Evolutionary conservation across 2,113 vertebrate genomes (phyloP), one percentile per base, ranked within the genome.

Genomic region (Leuciscus idus): DNA sequence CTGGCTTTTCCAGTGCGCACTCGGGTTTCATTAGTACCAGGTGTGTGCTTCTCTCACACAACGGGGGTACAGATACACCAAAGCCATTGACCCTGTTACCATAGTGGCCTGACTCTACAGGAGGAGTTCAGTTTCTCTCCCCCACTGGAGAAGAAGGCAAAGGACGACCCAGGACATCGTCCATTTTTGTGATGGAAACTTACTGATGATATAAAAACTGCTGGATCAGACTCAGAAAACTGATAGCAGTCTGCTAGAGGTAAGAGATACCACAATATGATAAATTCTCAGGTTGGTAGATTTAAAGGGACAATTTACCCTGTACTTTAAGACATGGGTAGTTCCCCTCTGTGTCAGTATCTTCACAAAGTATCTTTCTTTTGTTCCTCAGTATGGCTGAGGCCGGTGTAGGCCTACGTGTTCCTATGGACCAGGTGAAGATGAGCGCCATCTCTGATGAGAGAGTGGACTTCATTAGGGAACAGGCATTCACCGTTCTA

Each of bases 401-500:
- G 33, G 82, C 82, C 8, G 73, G 86, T 10, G 83, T 90, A 4
- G 33, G 33, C 33, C 33, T 33, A 23, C 89, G 87, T 2, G 82
- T 87, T 11, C 84, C 84, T 6, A 52, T 84, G 10, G 92, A 90
- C 9, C 84, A 89, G 28, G 92, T 94, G 70, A 94, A 94, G 87
- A 84, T 86, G 6, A 90, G 89, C 0, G 89, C 92, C 57, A 90
- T 94, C 86, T 92, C 93, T 6, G 95, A 96, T 68, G 95, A 96
- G 73, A 90, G 95, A 79, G 93, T 95, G 82, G 95, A 95, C 91
- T 95, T 94, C 87, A 90, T 97, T 0, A 91, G 94, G 52, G 94
- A 96, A 88, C 95, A 94, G 89, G 94, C 89, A 17, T 95, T 95
- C 85, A 92, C 89, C 64, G 92, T 94, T 62, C 92, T 96, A 59